These are phyloP conservation scores for Diarsia brunnea DNA, from an alignment of 2,888 invertebrate genomes.

Conservation along the genomic window DNA sequence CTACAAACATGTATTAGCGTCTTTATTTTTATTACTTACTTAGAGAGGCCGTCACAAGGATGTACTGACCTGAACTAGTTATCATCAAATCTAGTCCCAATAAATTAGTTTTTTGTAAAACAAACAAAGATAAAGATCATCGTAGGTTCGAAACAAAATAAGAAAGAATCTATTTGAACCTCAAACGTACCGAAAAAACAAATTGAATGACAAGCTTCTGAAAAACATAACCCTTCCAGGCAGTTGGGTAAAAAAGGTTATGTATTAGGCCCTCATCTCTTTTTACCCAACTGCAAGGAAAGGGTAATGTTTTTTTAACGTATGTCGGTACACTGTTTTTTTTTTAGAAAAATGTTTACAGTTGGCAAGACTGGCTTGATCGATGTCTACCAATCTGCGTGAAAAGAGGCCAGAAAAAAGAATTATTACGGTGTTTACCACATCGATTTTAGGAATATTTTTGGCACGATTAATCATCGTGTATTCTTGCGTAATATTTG, in stretches of 20 bases:
- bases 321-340: background rate
- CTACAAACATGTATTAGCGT: background rate
- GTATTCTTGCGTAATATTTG: conserved; percentile 46
- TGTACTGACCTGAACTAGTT: background rate
- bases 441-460: conserved; percentile 32
- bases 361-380: background rate
- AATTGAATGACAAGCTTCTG: background rate
- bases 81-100: background rate
- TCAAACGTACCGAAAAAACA: background rate
- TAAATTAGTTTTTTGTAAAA: background rate
- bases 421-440: conserved; percentile 30
- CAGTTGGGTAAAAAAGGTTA: background rate
- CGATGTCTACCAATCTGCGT: background rate
- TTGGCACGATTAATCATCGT: conserved; percentile 44
- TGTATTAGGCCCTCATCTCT: background rate
- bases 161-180: background rate
- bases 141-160: background rate
- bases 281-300: too few relatives aligned
- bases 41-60: background rate
- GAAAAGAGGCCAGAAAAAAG: conserved; percentile 12
- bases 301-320: too few relatives aligned
- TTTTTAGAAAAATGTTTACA: background rate
- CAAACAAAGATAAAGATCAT: background rate
- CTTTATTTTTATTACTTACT: background rate
- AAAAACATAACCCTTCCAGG: background rate